A percentile compares a stretch with the other conserved stretches of the same genome.
Conservation (phyloP, 1,140 invertebrate species). For the Uloborus diversus region DNA sequence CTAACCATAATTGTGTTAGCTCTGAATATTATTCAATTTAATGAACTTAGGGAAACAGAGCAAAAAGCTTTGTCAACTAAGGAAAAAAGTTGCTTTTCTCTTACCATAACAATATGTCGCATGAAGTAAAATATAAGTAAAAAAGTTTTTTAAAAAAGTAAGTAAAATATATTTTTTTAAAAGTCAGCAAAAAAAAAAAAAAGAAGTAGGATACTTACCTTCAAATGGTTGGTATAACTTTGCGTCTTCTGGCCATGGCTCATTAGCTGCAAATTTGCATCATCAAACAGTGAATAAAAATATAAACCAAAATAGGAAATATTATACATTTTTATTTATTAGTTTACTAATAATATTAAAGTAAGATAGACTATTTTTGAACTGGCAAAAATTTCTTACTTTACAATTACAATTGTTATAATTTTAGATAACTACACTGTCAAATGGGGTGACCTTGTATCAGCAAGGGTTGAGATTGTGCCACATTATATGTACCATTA, state of each 20-base stretch:
- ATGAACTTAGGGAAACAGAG: too few relatives aligned
- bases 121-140: too few relatives aligned
- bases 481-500: too few relatives aligned
- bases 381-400: background rate
- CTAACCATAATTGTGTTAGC: too few relatives aligned
- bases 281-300: background rate
- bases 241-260: slow-evolving; percentile 87
- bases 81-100: too few relatives aligned
- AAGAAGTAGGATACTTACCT: slow-evolving; percentile 60
- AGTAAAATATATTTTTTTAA: too few relatives aligned
- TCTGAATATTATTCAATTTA: too few relatives aligned
- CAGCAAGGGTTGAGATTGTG: too few relatives aligned
- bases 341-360: background rate
- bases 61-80: too few relatives aligned
- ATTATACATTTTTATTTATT: background rate
- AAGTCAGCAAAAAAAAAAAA: slow-evolving; percentile 9
- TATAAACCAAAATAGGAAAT: background rate
- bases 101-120: too few relatives aligned
- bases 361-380: background rate
- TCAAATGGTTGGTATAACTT: slow-evolving; percentile 87
- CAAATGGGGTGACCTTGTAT: too few relatives aligned
- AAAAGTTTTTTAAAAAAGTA: too few relatives aligned
- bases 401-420: background rate
- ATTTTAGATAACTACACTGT: background rate
- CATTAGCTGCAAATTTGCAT: slow-evolving; percentile 69